Conservation (phyloP, 2,888 invertebrate species). For the Scaptomyza tumidula region DNA sequence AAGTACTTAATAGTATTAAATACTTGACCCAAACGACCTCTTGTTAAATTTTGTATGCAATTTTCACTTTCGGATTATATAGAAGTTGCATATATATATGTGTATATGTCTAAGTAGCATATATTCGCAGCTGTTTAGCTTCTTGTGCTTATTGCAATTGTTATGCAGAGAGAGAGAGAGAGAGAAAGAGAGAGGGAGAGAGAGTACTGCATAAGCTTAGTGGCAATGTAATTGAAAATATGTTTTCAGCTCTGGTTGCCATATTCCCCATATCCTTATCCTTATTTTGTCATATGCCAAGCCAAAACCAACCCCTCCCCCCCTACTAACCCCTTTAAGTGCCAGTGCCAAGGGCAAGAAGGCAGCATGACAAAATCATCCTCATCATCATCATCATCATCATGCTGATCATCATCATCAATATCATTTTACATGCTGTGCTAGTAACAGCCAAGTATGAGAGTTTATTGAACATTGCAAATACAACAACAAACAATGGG, state of each 20-base stretch:
- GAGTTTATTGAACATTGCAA: constrained; percentile 71
- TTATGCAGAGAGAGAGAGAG: constrained; percentile 22
- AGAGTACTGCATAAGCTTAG: constrained; percentile 46
- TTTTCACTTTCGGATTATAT: constrained; percentile 18
- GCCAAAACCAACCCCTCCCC: too few relatives aligned
- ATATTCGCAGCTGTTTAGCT: constrained; percentile 28
- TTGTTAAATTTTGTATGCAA: constrained; percentile 16
- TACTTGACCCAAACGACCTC: constrained; percentile 7
- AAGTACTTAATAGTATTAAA: background rate
- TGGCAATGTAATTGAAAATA: constrained; percentile 72
- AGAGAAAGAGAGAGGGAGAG: background rate
- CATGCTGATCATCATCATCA: background rate
- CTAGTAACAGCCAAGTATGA: background rate
- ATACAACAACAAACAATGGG: constrained; percentile 51
- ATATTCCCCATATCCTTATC: background rate
- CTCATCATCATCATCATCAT: background rate
- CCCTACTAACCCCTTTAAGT: background rate
- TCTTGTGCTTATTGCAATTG: constrained; percentile 33
- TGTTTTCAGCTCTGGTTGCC: constrained; percentile 40
- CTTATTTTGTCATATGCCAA: background rate
- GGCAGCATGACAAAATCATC: constrained; percentile 23
- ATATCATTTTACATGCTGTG: background rate
- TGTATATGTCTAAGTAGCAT: constrained; percentile 6
- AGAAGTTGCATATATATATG: background rate
- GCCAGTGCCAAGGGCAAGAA: constrained; percentile 36